These are phyloP conservation scores for Yoshiicerus persimilis DNA, from an alignment of 1,140 invertebrate genomes.

Conservation along the genomic window DNA sequence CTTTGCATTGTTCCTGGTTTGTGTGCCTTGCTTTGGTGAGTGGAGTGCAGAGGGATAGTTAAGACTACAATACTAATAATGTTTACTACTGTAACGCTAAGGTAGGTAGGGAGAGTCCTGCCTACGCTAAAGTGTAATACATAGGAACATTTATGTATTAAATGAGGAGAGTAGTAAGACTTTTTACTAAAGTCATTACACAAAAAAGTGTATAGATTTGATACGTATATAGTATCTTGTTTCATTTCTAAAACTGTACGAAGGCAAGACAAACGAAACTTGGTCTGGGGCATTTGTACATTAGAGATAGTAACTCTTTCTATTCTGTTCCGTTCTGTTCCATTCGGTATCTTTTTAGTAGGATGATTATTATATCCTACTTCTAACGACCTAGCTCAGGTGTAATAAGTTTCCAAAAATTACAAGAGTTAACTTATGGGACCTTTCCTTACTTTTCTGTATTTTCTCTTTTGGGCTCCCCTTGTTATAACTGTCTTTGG, in stretches of 20 bases:
- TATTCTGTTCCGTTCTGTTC: background rate
- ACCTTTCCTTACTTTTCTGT: background rate
- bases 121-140: background rate
- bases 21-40: background rate
- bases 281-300: background rate
- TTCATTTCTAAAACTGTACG: background rate
- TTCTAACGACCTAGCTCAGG: constrained; percentile 10
- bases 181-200: background rate
- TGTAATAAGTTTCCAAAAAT: constrained; percentile 32
- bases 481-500: background rate
- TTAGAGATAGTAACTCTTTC: background rate
- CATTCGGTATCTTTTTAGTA: constrained; percentile 10
- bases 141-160: background rate
- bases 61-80: background rate
- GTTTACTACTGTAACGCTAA: too few species aligned
- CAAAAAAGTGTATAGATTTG: background rate
- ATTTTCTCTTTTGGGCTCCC: background rate
- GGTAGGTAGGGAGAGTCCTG: background rate
- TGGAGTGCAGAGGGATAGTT: background rate
- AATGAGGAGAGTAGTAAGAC: background rate
- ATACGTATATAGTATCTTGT: background rate
- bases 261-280: background rate
- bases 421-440: constrained; percentile 24
- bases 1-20: constrained; percentile 26
- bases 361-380: background rate